Evolutionary conservation across 2,888 invertebrate species (phyloP).

Genomic region (Odontothrips loti): DNA sequence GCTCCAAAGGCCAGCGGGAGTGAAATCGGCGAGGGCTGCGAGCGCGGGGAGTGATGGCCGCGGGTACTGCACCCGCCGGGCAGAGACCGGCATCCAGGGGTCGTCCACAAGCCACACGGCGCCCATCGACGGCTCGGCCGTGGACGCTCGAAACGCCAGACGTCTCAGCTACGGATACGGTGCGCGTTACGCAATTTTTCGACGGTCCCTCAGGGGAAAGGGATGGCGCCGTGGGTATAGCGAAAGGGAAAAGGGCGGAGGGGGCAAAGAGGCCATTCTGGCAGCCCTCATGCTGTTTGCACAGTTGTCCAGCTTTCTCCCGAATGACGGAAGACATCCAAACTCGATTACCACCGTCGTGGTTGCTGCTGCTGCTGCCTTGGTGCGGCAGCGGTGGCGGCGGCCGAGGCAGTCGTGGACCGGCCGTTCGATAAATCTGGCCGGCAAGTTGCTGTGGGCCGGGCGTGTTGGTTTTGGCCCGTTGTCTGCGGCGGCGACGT

Average conservation of each 20-base stretch:
- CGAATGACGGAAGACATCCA: conserved; percentile 24
- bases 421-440: conserved; percentile 7
- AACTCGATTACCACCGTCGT: conserved; percentile 2
- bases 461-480: not conserved
- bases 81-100: too few species aligned
- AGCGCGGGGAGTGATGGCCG: too few species aligned
- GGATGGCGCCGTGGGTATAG: not conserved
- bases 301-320: conserved; percentile 15
- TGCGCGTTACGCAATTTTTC: too few species aligned
- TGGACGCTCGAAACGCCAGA: too few species aligned
- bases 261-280: conserved; percentile 1
- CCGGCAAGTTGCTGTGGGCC: not conserved
- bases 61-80: too few species aligned
- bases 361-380: not conserved
- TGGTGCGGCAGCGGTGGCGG: too few species aligned
- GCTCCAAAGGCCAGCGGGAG: not conserved
- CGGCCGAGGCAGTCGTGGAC: too few species aligned
- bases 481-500: not conserved
- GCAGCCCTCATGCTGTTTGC: conserved; percentile 9
- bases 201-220: not conserved
- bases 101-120: too few species aligned
- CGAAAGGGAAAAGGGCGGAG: not conserved
- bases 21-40: not conserved
- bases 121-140: too few species aligned
- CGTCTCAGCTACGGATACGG: too few species aligned